These are phyloP conservation scores for Sebastes variabilis DNA, from an alignment of 2,797 vertebrate genomes.

Conservation along the genomic window DNA sequence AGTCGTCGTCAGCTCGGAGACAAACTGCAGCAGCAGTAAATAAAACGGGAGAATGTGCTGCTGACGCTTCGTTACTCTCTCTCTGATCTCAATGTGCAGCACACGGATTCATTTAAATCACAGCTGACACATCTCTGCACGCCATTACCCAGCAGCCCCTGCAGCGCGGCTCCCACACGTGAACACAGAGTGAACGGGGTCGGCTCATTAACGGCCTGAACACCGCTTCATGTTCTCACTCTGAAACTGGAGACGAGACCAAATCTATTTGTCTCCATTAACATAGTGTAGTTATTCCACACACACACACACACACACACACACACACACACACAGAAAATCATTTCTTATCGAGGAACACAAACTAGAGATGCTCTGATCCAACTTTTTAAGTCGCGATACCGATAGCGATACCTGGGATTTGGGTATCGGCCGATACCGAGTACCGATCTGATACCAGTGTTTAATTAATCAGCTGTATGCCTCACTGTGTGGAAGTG, in stretches of 20 bases:
- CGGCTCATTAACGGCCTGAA: constrained; percentile 1
- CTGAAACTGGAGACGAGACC: background rate
- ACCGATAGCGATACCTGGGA: too few relatives aligned
- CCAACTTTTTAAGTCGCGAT: too few relatives aligned
- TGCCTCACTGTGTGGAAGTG: too few relatives aligned
- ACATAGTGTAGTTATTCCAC: background rate
- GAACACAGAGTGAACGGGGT: background rate
- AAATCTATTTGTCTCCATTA: constrained; percentile 26
- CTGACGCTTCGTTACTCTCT: background rate
- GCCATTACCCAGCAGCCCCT: constrained; percentile 43
- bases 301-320: background rate
- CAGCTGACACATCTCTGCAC: constrained; percentile 1
- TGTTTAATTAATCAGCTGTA: too few relatives aligned
- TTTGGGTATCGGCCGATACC: too few relatives aligned
- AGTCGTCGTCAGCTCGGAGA: background rate
- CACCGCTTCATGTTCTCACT: background rate
- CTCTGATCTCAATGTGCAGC: background rate
- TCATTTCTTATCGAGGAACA: too few relatives aligned
- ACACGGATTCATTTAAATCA: background rate
- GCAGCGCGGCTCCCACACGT: background rate
- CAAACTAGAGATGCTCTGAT: too few relatives aligned
- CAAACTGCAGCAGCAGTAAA: background rate
- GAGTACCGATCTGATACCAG: too few relatives aligned
- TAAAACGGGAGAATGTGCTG: background rate
- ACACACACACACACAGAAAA: background rate